Base-by-base conservation (phyloP, 2,888 invertebrate species). In the Aphidius colemani region DNA sequence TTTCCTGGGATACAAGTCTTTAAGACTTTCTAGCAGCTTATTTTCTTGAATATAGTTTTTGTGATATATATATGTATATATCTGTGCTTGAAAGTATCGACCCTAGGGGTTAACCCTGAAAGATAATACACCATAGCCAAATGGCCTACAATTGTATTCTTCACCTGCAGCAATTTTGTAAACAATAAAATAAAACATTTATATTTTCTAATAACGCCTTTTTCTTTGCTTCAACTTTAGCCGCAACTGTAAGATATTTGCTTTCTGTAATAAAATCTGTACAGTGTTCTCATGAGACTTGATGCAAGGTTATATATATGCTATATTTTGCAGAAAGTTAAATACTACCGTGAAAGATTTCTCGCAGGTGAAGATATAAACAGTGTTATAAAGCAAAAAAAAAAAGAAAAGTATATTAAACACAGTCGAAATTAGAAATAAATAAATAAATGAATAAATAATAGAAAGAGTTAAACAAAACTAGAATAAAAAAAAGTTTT, bases 201-300 rank as follows among this genome's bases (percentile, higher is more conserved):
- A 76, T 77, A 78, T 79, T 77, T 77, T 72, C 78, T 77, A 77
- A 76, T 76, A 75, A 77, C 74, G 72, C 70, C 71, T 66, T 71
- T 69, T 68, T 63, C 70, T 66, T 61, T 59, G 58, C 59, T 50
- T 57, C 63, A 66, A 66, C 68, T 65, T 66, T 53, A 59, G 53
- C 50, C 53, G 64, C 30, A 30, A 58, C 61, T 56, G 53, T 63
- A 66, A 67, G 66, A 30, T 30, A 66, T 70, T 69, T 68, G 66
- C 68, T 68, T 69, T 69, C 51, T 59, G 69, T 69, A 71, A 67
- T 69, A 70, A 68, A 69, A 65, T 67, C 57, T 30, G 30, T 30
- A 18, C 2, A 30, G 30, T 30, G 30, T 30, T 30, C 30, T 30
- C 30, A 64, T 59, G 64, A 63, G 59, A 60, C 57, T 51, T 55